Conservation (phyloP, 2,888 invertebrate species). For the Tenthredo livida region DNA sequence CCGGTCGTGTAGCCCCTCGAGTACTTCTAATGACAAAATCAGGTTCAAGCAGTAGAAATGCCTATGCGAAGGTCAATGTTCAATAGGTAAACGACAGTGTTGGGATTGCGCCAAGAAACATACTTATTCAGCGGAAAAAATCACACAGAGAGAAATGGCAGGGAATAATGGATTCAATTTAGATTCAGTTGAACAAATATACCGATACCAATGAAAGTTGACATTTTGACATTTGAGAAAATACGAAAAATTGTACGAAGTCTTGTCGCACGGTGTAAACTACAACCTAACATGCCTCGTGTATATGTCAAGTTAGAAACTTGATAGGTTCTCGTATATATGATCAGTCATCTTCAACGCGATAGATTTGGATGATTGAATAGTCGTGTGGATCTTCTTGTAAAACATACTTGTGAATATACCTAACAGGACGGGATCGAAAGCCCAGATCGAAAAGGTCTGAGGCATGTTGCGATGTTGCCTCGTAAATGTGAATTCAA, state of each 20-base stretch:
- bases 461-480: background rate
- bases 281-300: background rate
- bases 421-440: background rate
- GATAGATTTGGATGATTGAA: background rate
- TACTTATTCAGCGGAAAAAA: background rate
- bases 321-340: background rate
- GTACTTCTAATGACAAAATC: constrained; percentile 21
- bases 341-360: background rate
- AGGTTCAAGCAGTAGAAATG: constrained; percentile 45
- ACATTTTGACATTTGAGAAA: background rate
- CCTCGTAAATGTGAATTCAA: background rate
- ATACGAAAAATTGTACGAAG: background rate
- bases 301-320: background rate
- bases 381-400: background rate
- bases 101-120: constrained; percentile 31
- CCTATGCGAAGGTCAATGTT: constrained; percentile 24
- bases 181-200: constrained; percentile 1
- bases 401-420: background rate
- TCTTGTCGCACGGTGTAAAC: background rate
- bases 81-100: constrained; percentile 12
- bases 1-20: background rate
- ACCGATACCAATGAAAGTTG: background rate
- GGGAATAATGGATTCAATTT: constrained; percentile 29
- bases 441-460: background rate
- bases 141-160: background rate